Evolutionary conservation across 2,797 vertebrate species (phyloP).

Genomic region (Anabas testudineus): DNA sequence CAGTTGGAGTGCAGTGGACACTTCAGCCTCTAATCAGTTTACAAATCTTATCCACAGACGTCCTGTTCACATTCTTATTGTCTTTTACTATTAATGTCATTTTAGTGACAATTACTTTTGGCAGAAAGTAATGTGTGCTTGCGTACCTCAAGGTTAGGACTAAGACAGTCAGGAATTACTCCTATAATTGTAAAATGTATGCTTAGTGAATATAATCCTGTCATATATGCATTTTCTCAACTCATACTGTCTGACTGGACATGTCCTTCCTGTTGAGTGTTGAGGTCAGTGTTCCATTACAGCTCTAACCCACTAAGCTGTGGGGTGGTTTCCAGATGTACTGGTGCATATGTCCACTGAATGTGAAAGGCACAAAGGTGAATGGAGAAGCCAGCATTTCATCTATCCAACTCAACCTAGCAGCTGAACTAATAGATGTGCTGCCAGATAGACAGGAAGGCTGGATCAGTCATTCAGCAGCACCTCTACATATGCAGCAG

Average conservation of each 20-base stretch:
- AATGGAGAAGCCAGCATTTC: constrained; percentile 44
- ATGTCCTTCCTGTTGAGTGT: constrained; percentile 16
- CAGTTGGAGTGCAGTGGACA: neutral
- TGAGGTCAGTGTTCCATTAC: constrained; percentile 24
- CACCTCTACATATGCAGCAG: constrained; percentile 53
- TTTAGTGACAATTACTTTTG: neutral
- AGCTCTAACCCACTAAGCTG: neutral
- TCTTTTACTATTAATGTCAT: neutral
- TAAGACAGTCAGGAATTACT: constrained; percentile 10
- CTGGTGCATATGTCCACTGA: constrained; percentile 18
- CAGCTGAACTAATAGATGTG: constrained; percentile 75
- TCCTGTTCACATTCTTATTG: neutral
- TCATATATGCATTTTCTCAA: constrained; percentile 4
- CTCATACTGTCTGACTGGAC: constrained; percentile 4
- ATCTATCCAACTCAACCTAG: constrained; percentile 45
- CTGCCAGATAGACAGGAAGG: constrained; percentile 68
- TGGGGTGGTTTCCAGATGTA: constrained; percentile 33
- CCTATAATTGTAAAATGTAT: neutral
- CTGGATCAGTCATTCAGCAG: constrained; percentile 50
- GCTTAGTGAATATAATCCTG: neutral
- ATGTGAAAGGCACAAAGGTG: constrained; percentile 45
- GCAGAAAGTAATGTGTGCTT: neutral
- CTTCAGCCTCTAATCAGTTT: neutral
- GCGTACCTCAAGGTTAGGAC: neutral
- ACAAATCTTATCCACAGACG: neutral